Conservation (phyloP, 2,797 vertebrate species). For the Falco novaeseelandiae region DNA sequence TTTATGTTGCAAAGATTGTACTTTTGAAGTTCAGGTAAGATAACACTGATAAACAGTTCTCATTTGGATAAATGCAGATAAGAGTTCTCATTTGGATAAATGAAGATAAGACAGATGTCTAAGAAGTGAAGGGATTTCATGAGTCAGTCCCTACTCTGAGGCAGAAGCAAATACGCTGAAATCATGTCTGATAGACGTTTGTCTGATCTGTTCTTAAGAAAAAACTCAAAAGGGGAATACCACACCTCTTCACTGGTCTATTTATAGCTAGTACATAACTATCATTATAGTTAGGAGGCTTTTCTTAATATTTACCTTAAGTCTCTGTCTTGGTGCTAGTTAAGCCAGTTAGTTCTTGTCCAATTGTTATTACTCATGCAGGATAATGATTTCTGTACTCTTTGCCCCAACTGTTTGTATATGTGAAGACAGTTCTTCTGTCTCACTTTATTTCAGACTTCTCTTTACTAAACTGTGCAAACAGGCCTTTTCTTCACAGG, state of each 20-base stretch:
- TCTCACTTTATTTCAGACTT: not conserved
- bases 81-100: not conserved
- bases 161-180: not conserved
- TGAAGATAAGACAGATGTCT: not conserved
- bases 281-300: not conserved
- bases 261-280: not conserved
- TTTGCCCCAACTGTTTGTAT: not conserved
- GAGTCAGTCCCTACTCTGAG: not conserved
- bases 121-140: not conserved
- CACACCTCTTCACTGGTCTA: slow-evolving; percentile 1
- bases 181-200: not conserved
- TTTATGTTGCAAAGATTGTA: not conserved
- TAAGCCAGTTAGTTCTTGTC: slow-evolving; percentile 13
- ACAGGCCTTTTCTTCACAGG: not conserved
- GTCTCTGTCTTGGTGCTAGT: not conserved
- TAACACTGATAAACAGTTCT: not conserved
- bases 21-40: not conserved
- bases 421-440: not conserved
- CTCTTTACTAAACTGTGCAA: not conserved
- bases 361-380: not conserved
- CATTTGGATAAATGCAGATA: not conserved
- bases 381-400: not conserved
- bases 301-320: slow-evolving; percentile 31
- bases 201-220: not conserved
- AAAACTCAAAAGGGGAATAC: not conserved